Conservation (phyloP, 2,113 vertebrate genomes). For the Gambusia affinis region DNA sequence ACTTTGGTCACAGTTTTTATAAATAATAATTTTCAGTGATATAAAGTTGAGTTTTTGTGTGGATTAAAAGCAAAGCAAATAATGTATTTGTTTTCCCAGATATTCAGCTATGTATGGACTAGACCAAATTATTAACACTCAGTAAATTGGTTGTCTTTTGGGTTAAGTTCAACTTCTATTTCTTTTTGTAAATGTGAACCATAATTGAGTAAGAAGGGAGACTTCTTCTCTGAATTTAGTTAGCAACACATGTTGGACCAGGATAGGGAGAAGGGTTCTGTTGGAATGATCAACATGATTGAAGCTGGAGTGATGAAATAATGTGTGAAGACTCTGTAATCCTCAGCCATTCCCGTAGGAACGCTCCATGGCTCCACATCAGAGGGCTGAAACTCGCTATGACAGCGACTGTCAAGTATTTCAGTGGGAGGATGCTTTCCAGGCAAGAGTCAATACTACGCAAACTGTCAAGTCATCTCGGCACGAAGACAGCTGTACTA, state of each 20-base stretch:
- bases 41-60: too few relatives aligned
- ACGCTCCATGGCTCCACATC: constrained; percentile 45
- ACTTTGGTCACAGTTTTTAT: too few relatives aligned
- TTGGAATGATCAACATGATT: constrained; percentile 50
- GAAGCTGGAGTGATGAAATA: constrained; percentile 72
- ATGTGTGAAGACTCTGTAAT: constrained; percentile 63
- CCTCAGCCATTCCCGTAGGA: constrained; percentile 35
- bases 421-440: constrained; percentile 33
- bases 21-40: too few relatives aligned
- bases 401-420: constrained; percentile 51
- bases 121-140: too few relatives aligned
- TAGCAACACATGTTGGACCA: constrained; percentile 34
- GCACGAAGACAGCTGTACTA: constrained; percentile 30
- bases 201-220: constrained; percentile 11
- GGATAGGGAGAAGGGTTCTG: constrained; percentile 32
- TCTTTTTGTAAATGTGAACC: constrained; percentile 15
- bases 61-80: too few relatives aligned
- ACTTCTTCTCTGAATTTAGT: constrained; percentile 33
- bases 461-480: constrained; percentile 34
- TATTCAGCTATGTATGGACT: too few relatives aligned
- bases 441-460: constrained; percentile 32
- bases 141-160: constrained; percentile 4
- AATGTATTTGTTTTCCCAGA: too few relatives aligned
- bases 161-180: not conserved
- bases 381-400: constrained; percentile 53